phyloP scores from a whole-genome alignment of 2,797 vertebrate species.

The Gymnopithys bicolor region DNA sequence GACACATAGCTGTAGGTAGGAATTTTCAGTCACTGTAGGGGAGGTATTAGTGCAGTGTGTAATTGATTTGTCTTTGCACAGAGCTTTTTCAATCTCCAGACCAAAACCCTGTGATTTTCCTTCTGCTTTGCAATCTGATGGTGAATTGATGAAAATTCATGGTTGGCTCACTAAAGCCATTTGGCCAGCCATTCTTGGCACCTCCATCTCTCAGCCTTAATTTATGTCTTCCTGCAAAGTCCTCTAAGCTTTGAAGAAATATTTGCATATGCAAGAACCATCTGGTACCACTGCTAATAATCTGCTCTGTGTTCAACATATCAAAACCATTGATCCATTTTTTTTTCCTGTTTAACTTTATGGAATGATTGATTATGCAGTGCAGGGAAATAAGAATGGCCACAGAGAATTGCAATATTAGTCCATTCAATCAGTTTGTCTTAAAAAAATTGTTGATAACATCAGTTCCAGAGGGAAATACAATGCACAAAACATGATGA shows the following conservation, averaged over 20 bases:
- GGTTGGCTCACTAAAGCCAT: neutral
- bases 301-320: neutral
- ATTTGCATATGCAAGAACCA: neutral
- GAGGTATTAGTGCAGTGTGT: neutral
- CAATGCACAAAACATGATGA: neutral
- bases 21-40: neutral
- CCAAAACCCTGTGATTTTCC: neutral
- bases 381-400: neutral
- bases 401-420: neutral
- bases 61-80: neutral
- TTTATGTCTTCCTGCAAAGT: neutral
- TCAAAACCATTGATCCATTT: neutral
- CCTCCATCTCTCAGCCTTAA: neutral
- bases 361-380: neutral
- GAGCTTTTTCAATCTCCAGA: neutral
- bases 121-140: neutral
- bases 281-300: neutral
- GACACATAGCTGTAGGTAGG: rapidly evolving
- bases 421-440: neutral
- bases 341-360: neutral
- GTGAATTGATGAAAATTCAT: neutral
- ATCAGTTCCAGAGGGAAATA: neutral
- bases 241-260: neutral
- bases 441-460: neutral
- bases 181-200: neutral